Conservation (phyloP, 1,140 invertebrate genomes). For the Caerostris darwini region DNA sequence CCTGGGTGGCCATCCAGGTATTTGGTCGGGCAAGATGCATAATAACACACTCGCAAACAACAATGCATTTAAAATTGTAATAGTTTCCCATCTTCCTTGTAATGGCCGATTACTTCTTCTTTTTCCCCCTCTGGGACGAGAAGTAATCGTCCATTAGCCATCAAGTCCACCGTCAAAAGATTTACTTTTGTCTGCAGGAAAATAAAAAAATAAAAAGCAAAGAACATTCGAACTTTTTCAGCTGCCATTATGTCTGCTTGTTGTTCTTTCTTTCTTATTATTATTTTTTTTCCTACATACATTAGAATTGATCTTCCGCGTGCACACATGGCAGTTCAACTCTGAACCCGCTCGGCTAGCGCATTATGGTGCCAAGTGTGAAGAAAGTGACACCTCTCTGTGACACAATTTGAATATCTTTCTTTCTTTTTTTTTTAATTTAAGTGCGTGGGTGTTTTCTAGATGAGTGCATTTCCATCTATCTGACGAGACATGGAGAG, state of each 20-base stretch:
- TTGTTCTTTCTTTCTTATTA: background rate
- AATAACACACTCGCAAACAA: background rate
- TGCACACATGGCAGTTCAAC: background rate
- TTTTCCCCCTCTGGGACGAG: background rate
- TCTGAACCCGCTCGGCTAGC: background rate
- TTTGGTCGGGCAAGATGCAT: background rate
- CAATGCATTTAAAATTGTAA: constrained; percentile 15
- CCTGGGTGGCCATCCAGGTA: background rate
- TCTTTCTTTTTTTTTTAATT: background rate
- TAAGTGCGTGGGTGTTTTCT: background rate
- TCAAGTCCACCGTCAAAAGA: background rate
- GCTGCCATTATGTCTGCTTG: background rate
- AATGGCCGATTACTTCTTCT: background rate
- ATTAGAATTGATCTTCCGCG: background rate
- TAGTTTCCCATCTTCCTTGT: background rate
- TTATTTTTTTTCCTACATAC: background rate
- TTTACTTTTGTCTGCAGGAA: background rate
- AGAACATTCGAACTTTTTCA: background rate
- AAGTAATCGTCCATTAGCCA: background rate
- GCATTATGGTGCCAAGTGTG: background rate
- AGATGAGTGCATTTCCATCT: background rate
- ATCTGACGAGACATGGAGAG: too few relatives aligned
- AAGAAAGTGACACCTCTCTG: constrained; percentile 20
- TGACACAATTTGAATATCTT: background rate
- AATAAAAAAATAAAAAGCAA: background rate